These are phyloP conservation scores for Caenorhabditis sinica DNA, from an alignment of 2,888 invertebrate species.

Conservation along the genomic window DNA sequence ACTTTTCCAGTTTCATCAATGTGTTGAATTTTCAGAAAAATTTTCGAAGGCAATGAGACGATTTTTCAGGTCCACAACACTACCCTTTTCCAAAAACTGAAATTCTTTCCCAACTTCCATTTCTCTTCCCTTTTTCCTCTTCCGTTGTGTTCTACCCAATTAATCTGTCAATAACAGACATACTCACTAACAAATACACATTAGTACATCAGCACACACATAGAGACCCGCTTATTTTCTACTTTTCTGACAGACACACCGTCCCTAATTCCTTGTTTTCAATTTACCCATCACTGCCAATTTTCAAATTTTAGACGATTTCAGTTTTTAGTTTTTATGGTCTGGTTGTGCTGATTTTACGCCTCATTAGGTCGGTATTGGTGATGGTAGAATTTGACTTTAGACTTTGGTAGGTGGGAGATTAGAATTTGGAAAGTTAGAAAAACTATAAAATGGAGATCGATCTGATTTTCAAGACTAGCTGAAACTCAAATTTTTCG, in stretches of 20 bases:
- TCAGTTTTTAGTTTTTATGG: conserved; percentile 12
- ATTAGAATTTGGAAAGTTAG: too few species aligned
- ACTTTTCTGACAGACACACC: background rate
- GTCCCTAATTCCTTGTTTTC: conserved; percentile 11
- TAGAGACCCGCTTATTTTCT: background rate
- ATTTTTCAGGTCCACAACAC: too few species aligned
- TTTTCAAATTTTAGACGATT: conserved; percentile 10
- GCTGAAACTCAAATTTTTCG: too few species aligned
- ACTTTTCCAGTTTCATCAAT: too few species aligned
- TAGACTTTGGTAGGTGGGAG: too few species aligned
- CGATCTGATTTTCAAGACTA: too few species aligned
- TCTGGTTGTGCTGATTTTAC: background rate
- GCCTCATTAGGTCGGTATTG: conserved; percentile 4
- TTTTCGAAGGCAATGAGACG: too few species aligned
- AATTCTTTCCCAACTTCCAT: too few species aligned
- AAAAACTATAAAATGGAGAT: too few species aligned
- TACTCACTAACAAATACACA: background rate
- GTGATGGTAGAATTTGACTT: too few species aligned
- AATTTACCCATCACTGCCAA: background rate
- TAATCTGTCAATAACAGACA: conserved; percentile 12
- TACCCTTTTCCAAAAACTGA: too few species aligned
- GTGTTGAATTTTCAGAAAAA: too few species aligned
- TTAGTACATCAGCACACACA: conserved; percentile 6
- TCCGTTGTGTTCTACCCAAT: background rate
- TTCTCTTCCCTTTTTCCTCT: background rate